A percentile compares a stretch with the other conserved stretches of the same genome.
These are phyloP conservation scores for Corydoras maculifer DNA, from an alignment of 2,113 vertebrate genomes.

Conservation along the genomic window DNA sequence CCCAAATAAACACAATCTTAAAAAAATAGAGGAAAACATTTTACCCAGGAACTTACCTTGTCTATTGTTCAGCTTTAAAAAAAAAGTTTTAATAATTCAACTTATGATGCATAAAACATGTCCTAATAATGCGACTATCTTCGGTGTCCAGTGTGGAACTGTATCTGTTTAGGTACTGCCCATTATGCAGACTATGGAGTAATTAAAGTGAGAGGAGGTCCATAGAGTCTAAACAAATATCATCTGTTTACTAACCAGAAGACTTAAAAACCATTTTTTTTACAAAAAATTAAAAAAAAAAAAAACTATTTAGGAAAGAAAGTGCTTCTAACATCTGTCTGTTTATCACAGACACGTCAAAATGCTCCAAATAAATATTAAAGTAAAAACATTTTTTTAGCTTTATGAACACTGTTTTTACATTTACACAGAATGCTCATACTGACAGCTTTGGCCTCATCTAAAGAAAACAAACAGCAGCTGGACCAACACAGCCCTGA, in stretches of 20 bases:
- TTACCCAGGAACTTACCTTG: neutral
- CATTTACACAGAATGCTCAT: neutral
- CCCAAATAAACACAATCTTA: no score
- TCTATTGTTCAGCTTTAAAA: neutral
- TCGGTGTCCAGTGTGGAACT: no score
- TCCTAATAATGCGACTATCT: no score
- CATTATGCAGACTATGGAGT: neutral
- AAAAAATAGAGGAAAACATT: neutral
- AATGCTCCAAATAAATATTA: no score
- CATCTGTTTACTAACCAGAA: neutral
- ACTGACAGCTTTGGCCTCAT: slow-evolving; percentile 1
- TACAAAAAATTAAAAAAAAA: no score
- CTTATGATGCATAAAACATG: no score
- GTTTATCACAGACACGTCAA: neutral
- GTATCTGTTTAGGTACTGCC: neutral
- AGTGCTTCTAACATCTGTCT: no score
- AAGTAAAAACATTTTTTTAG: neutral
- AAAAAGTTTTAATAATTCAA: no score
- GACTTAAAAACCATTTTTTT: no score
- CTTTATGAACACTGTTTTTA: neutral
- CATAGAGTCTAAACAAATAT: neutral
- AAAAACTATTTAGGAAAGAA: no score
- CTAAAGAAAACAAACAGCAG: slow-evolving; percentile 23
- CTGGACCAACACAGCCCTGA: slow-evolving; percentile 26
- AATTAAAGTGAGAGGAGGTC: slow-evolving; percentile 11